Evolutionary conservation across 2,888 invertebrate genomes (phyloP), one percentile per base, ranked within the genome.

Genomic region (Caenorhabditis zanzibari): DNA sequence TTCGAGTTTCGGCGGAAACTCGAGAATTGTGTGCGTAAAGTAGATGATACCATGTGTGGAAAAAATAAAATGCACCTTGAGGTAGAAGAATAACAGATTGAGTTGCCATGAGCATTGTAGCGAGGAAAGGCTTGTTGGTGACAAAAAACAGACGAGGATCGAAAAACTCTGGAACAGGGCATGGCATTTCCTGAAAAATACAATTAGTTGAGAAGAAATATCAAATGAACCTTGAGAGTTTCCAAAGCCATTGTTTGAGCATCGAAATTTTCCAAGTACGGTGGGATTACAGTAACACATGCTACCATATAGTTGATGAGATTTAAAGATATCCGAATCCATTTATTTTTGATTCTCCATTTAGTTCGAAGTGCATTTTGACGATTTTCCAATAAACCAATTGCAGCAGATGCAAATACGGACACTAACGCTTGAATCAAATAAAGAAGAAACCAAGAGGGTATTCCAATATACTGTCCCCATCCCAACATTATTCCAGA

Each of bases 111-210:
- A 80, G 32, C 38, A 58, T 24, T 14, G 80, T 80, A 16, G 38
- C 64, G 1, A 71, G 32, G 0, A 44, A n/a, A 5, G 79, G 73
- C 10, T 72, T 54, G 24, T 66, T 66, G 9, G 72, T 80, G 22
- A 77, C 54, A 14, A 63, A 44, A 35, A 52, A 71, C 7, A 71
- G n/a, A 5, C 58, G 47, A 19, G 59, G 4, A 24, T 49, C 66
- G 52, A 80, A 80, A 47, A 80, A 80, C 19, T 58, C 49, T 26
- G 28, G 35, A 10, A 61, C 32, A 5, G 77, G 77, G 44, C 77
- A 77, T 14, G 69, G 77, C 12, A 77, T 14, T 1, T 19, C 49
- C 68, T 76, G 61, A 28, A 76, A 26, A 16, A 14, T 7, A 47
- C 2, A 19, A 0, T 47, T n/a, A 10, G 16, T 16, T 1, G 16